phyloP scores from a whole-genome alignment of 2,113 vertebrate species.

The Globicephala melas region DNA sequence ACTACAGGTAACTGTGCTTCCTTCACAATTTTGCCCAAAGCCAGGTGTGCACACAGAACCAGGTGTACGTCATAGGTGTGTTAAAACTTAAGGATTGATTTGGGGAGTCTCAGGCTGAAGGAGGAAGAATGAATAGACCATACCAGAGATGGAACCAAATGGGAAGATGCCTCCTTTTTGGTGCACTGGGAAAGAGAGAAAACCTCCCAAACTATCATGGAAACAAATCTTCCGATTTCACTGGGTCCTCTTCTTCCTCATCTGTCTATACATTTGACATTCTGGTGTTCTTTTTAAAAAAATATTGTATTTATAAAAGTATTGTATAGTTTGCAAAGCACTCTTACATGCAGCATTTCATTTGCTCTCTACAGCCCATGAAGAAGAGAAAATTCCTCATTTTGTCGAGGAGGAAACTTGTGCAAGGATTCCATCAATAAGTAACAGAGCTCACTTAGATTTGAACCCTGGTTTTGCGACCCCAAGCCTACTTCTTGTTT shows the following conservation, averaged over 20 bases:
- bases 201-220: background rate
- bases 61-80: background rate
- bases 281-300: background rate
- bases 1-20: background rate
- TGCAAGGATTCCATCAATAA: background rate
- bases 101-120: background rate
- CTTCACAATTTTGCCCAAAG: background rate
- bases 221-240: background rate
- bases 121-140: background rate
- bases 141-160: background rate
- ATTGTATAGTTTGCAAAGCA: background rate
- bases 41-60: background rate
- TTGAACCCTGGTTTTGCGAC: background rate
- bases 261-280: background rate
- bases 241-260: background rate
- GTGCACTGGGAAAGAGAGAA: background rate
- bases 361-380: background rate
- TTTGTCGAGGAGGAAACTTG: background rate
- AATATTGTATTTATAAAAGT: background rate
- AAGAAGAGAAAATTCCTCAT: slow-evolving; percentile 13
- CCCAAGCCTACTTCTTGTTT: background rate
- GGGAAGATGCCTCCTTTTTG: background rate
- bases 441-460: background rate
- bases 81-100: background rate
- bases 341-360: background rate